Percentiles rank a stretch among this genome's conserved stretches.
These are phyloP conservation scores for Terrapene triunguis DNA, from an alignment of 2,113 vertebrate species.

Conservation along the genomic window DNA sequence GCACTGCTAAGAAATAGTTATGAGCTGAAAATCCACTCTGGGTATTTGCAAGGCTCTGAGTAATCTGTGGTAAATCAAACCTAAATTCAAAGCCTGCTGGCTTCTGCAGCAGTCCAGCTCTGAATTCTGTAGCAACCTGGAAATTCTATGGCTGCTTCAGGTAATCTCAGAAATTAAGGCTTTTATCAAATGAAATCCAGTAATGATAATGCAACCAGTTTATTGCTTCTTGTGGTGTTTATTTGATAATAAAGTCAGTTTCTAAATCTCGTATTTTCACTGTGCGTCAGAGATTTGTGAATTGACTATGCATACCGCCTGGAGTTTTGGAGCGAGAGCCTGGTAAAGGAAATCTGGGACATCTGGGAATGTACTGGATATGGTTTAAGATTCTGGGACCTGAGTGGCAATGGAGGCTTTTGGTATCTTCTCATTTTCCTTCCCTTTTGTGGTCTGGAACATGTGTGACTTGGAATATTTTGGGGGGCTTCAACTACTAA, in stretches of 20 bases:
- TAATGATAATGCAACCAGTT: neutral
- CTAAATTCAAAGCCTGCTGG: neutral
- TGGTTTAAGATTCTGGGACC: neutral
- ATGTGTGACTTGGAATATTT: neutral
- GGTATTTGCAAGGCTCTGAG: neutral
- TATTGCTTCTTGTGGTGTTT: neutral
- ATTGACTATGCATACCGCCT: neutral
- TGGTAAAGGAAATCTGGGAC: neutral
- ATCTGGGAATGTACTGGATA: neutral
- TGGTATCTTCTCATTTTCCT: neutral
- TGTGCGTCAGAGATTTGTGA: neutral
- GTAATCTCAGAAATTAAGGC: neutral
- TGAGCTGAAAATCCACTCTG: neutral
- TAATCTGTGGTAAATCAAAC: neutral
- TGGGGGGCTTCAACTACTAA: neutral
- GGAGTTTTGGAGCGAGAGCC: neutral
- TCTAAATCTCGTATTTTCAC: neutral
- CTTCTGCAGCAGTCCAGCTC: neutral
- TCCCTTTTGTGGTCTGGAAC: neutral
- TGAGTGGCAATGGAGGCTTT: neutral
- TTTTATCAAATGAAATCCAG: neutral
- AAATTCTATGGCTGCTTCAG: neutral
- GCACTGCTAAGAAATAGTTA: neutral
- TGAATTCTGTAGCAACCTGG: fast-evolving
- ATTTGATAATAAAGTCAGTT: neutral